These are phyloP conservation scores for Tortrix viridana DNA, from an alignment of 2,888 invertebrate species.

Conservation along the genomic window DNA sequence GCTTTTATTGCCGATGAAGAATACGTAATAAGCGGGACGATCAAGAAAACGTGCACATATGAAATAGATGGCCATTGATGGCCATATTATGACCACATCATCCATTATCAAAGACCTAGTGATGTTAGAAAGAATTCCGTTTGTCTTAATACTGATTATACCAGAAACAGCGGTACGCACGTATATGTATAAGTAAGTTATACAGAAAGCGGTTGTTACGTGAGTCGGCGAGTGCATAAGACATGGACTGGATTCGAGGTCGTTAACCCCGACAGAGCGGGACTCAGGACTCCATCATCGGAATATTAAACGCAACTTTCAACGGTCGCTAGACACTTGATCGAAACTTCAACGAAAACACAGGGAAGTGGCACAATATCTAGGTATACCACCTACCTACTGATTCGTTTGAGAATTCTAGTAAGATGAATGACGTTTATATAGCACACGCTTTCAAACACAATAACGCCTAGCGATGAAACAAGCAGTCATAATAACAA, in stretches of 20 bases:
- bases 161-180: slow-evolving; percentile 25
- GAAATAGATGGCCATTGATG: slow-evolving; percentile 13
- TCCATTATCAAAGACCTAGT: slow-evolving; percentile 3
- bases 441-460: slow-evolving; percentile 15
- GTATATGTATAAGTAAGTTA: slow-evolving; percentile 42
- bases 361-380: background rate
- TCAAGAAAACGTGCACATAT: slow-evolving; percentile 17
- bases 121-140: background rate
- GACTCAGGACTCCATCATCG: slow-evolving; percentile 77
- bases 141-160: slow-evolving; percentile 1
- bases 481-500: slow-evolving; percentile 33
- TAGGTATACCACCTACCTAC: no score
- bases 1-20: slow-evolving; percentile 5
- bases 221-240: slow-evolving; percentile 74
- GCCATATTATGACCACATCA: slow-evolving; percentile 1
- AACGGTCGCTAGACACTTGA: slow-evolving; percentile 26
- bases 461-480: slow-evolving; percentile 20
- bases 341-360: slow-evolving; percentile 32
- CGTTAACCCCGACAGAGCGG: slow-evolving; percentile 74
- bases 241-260: slow-evolving; percentile 79
- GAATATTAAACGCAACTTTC: slow-evolving; percentile 67
- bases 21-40: slow-evolving; percentile 21
- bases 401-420: slow-evolving; percentile 7
- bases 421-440: slow-evolving; percentile 10
- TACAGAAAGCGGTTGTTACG: slow-evolving; percentile 78